Percentiles rank a stretch among this genome's conserved stretches.
Evolutionary conservation across 2,113 vertebrate genomes (phyloP).

Genomic region (Clarias macrocephalus): DNA sequence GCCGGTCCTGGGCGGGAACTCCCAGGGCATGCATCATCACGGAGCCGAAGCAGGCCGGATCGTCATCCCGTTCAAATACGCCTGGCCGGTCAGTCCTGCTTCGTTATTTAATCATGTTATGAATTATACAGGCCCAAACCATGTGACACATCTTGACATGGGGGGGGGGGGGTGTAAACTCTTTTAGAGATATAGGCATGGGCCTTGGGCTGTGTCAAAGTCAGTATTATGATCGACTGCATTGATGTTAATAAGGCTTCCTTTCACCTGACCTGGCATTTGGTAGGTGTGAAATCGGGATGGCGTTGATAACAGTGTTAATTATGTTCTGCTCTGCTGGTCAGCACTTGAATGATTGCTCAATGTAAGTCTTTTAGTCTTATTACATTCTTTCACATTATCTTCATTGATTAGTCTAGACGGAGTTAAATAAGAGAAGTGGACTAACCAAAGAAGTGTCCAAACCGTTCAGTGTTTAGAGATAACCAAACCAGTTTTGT

Average conservation of each 20-base stretch:
- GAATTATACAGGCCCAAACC: conserved; percentile 30
- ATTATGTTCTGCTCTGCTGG: not conserved
- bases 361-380: conserved; percentile 28
- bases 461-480: not conserved
- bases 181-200: not conserved
- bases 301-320: not conserved
- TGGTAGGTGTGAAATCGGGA: not conserved
- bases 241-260: not conserved
- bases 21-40: conserved; percentile 63
- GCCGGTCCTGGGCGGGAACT: conserved; percentile 74
- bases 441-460: not conserved
- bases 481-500: not conserved
- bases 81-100: conserved; percentile 78
- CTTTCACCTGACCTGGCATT: conserved; percentile 28
- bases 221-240: not conserved
- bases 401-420: conserved; percentile 37
- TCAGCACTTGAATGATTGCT: conserved; percentile 31
- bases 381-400: conserved; percentile 19
- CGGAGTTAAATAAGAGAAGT: not conserved
- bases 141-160: not conserved
- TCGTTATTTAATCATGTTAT: conserved; percentile 42
- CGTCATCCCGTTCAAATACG: conserved; percentile 76
- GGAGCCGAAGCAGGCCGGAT: conserved; percentile 64
- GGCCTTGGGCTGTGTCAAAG: not conserved
- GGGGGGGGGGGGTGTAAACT: not conserved